Evolutionary conservation across 2,113 vertebrate species (phyloP), one percentile per base, ranked within the genome.

Genomic region (Taurulus bubalis): DNA sequence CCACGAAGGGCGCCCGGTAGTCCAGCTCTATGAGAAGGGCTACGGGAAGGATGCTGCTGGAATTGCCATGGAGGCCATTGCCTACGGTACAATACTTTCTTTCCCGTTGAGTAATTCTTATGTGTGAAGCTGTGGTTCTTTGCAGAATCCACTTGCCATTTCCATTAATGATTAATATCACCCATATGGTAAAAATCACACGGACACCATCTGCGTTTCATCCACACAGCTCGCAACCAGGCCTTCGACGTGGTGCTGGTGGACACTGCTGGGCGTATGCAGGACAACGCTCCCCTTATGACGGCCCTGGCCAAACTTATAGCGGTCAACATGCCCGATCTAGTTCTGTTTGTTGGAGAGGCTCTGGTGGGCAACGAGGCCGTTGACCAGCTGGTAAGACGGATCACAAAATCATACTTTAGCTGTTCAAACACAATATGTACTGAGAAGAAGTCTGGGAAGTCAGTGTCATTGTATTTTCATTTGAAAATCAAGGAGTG

Each of bases 241-340:
- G 94, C 91, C 20, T 98, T 98, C 28, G 97, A 99, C 0, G 98
- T 99, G 93, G 98, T 99, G 67, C 93, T 99, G 95, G 98, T 99
- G 94, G 98, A 99, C 94, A 99, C 98, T 0, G 98, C 98, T 0
- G 98, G 98, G 69, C 97, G 98, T 67, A 99, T 99, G 98, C 98
- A 99, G 93, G 98, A 99, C 95, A 99, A 99, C 0, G 96, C 96
- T 7, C 98, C 98, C 4, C 88, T 99, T 79, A 99, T 99, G 98
- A 98, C 96, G 0, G 98, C 98, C 0, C 90, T 99, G 93, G 97
- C 98, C 59, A 99, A 99, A 82, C 97, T 99, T 65, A 99, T 99
- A 0, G 96, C 97, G 0, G 97, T 99, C 92, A 99, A 99, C 4
- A 94, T 96, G 85, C 98, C 98, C 0, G 98, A 99, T 91, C 92